A percentile compares a stretch with the other conserved stretches of the same genome.
These are phyloP conservation scores for Phoxinus dragarum DNA, from an alignment of 2,797 vertebrate genomes.

Conservation along the genomic window DNA sequence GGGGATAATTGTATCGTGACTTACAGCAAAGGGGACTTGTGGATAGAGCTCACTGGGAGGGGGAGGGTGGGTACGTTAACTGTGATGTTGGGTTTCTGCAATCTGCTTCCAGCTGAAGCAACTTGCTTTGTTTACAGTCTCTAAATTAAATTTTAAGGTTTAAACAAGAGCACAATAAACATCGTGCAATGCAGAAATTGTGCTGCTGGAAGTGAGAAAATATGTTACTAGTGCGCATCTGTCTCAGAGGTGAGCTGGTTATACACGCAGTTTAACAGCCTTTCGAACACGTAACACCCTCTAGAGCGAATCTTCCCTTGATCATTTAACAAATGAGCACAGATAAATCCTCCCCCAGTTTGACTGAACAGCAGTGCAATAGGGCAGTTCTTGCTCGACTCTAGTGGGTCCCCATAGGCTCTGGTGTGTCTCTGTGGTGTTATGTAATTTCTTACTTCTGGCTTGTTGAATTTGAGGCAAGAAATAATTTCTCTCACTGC, in stretches of 20 bases:
- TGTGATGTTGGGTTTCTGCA: slow-evolving; percentile 38
- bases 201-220: slow-evolving; percentile 12
- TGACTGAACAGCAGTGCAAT: slow-evolving; percentile 11
- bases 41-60: slow-evolving; percentile 11
- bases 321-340: slow-evolving; percentile 34
- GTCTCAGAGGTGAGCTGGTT: slow-evolving; percentile 24
- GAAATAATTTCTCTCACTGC: slow-evolving; percentile 28
- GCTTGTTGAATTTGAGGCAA: slow-evolving; percentile 19
- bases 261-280: slow-evolving; percentile 17
- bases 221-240: not conserved
- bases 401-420: not conserved
- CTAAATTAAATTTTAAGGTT: slow-evolving; percentile 47
- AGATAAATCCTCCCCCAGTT: not conserved
- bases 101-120: slow-evolving; percentile 45
- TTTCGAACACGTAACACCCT: slow-evolving; percentile 12
- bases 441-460: slow-evolving; percentile 31
- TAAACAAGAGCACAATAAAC: slow-evolving; percentile 57
- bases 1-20: slow-evolving; percentile 52
- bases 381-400: slow-evolving; percentile 29
- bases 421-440: slow-evolving; percentile 29
- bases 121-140: slow-evolving; percentile 54
- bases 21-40: slow-evolving; percentile 14
- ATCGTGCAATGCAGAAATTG: slow-evolving; percentile 11
- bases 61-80: slow-evolving; percentile 19
- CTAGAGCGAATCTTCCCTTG: slow-evolving; percentile 14